Percentiles rank a stretch among this genome's conserved stretches.
Evolutionary conservation across 1,140 invertebrate species (phyloP).

Genomic region (Conus ventricosus): DNA sequence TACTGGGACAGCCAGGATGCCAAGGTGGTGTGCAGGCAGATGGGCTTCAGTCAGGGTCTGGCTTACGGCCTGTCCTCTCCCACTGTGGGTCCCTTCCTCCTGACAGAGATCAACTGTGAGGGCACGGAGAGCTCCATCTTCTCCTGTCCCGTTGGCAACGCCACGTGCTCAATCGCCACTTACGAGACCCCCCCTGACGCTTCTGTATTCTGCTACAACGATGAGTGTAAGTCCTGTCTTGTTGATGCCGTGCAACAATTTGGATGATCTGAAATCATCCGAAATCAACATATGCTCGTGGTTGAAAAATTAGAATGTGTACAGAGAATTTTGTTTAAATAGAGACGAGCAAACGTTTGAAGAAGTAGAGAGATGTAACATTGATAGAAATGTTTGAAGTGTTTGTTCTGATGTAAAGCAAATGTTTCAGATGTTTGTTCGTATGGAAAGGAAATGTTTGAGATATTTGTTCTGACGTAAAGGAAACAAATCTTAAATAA

Average conservation of each 20-base stretch:
- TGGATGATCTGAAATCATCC: neutral
- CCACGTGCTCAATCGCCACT: conserved; percentile 42
- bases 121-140: conserved; percentile 51
- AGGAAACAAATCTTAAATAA: too few relatives aligned
- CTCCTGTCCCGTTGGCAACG: conserved; percentile 43
- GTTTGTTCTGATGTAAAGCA: too few relatives aligned
- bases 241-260: too few relatives aligned
- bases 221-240: conserved; percentile 37
- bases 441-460: too few relatives aligned
- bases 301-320: too few relatives aligned
- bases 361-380: too few relatives aligned
- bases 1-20: conserved; percentile 83
- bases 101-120: conserved; percentile 48
- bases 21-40: conserved; percentile 82
- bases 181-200: conserved; percentile 31
- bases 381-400: too few relatives aligned
- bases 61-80: conserved; percentile 41
- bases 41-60: conserved; percentile 75
- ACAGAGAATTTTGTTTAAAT: too few relatives aligned
- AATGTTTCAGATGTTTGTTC: too few relatives aligned
- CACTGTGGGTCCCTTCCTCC: conserved; percentile 48
- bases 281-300: too few relatives aligned
- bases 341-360: too few relatives aligned
- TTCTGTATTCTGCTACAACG: conserved; percentile 50
- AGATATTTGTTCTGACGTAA: too few relatives aligned